A percentile compares a stretch with the other conserved stretches of the same genome.
Evolutionary conservation across 2,888 invertebrate species (phyloP).

Genomic region (Pherbina coryleti): DNA sequence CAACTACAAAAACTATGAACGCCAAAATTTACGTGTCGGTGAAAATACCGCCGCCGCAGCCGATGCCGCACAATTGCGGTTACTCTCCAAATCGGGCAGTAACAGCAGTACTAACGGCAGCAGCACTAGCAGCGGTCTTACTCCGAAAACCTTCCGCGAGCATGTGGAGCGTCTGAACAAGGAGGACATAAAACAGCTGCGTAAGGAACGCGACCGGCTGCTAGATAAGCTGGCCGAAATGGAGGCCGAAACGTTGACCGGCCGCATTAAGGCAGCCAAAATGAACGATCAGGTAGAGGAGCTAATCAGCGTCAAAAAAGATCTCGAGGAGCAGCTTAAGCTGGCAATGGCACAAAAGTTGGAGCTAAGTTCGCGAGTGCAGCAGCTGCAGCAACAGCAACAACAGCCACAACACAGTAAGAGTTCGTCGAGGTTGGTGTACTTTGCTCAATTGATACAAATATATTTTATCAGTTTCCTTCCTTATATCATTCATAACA

Average conservation of each 20-base stretch:
- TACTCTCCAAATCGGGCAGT: constrained; percentile 46
- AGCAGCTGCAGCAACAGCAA: constrained; percentile 70
- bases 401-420: constrained; percentile 54
- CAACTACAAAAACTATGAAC: constrained; percentile 73
- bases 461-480: not conserved
- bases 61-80: constrained; percentile 32
- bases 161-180: constrained; percentile 66
- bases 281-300: constrained; percentile 76
- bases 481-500: constrained; percentile 44
- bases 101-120: constrained; percentile 38
- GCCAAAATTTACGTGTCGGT: constrained; percentile 54
- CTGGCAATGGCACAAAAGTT: constrained; percentile 73
- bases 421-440: constrained; percentile 66
- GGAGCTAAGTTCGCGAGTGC: constrained; percentile 73
- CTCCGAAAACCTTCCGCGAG: constrained; percentile 64
- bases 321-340: constrained; percentile 74
- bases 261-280: constrained; percentile 76
- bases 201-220: constrained; percentile 81
- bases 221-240: constrained; percentile 82
- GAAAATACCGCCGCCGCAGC: constrained; percentile 42
- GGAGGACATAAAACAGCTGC: constrained; percentile 74
- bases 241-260: constrained; percentile 80
- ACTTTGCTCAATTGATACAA: not conserved
- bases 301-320: constrained; percentile 73
- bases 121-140: constrained; percentile 56